Percentiles rank a stretch among this genome's conserved stretches.
These are phyloP conservation scores for Serrognathus titanus DNA, from an alignment of 2,888 invertebrate genomes.

Conservation along the genomic window DNA sequence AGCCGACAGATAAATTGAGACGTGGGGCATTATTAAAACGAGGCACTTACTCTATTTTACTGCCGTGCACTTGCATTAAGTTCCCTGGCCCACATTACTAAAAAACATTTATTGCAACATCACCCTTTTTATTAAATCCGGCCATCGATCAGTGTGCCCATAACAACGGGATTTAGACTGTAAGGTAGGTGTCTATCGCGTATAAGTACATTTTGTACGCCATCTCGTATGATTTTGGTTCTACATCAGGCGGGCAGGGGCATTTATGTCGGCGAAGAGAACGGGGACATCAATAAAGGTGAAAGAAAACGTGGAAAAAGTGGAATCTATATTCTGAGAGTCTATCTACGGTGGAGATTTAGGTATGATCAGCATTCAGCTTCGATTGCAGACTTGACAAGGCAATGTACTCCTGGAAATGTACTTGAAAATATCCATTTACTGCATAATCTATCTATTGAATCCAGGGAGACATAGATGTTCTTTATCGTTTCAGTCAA, in stretches of 20 bases:
- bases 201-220: constrained; percentile 35
- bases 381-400: constrained; percentile 45
- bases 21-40: neutral
- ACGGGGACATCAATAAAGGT: constrained; percentile 27
- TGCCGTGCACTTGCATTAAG: neutral
- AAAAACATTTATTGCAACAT: constrained; percentile 40
- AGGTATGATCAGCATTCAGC: constrained; percentile 38
- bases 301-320: constrained; percentile 14
- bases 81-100: constrained; percentile 2
- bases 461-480: neutral
- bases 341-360: constrained; percentile 37
- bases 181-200: constrained; percentile 40
- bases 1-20: neutral
- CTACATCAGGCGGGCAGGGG: constrained; percentile 13
- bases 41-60: neutral
- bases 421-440: constrained; percentile 41
- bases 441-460: constrained; percentile 41
- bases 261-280: constrained; percentile 30
- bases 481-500: no score
- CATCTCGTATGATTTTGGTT: constrained; percentile 23
- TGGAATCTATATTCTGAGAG: constrained; percentile 33
- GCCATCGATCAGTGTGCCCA: constrained; percentile 41
- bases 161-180: constrained; percentile 37
- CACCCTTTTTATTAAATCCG: constrained; percentile 43
- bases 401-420: constrained; percentile 40